Evolutionary conservation across 1,140 invertebrate species (phyloP).

Genomic region (Mamestra configurata): DNA sequence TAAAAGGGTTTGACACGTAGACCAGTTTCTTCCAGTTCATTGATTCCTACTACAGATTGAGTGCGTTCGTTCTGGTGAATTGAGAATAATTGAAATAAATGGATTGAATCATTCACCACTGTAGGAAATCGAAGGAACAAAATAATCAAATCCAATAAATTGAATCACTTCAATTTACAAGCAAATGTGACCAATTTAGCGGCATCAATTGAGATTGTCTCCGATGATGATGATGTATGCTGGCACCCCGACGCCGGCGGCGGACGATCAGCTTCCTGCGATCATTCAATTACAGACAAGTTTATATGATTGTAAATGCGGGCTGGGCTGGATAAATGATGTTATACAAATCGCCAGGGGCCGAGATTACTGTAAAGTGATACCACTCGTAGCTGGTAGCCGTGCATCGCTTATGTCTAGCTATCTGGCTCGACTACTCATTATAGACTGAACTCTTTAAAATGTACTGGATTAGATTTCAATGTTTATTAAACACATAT

Average conservation of each 20-base stretch:
- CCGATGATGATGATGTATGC: constrained; percentile 74
- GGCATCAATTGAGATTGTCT: constrained; percentile 74
- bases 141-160: constrained; percentile 52
- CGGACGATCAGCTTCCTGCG: constrained; percentile 67
- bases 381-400: constrained; percentile 10
- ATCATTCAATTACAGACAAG: constrained; percentile 74
- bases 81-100: constrained; percentile 16
- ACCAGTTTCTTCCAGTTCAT: constrained; percentile 27
- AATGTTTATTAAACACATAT: too few relatives aligned
- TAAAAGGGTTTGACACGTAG: constrained; percentile 9
- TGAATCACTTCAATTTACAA: constrained; percentile 48
- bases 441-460: not conserved
- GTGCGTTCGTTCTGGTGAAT: not conserved
- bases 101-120: constrained; percentile 19
- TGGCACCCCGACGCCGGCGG: constrained; percentile 62
- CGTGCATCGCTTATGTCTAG: not conserved
- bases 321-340: constrained; percentile 52
- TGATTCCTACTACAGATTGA: not conserved
- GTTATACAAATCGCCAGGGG: constrained; percentile 52
- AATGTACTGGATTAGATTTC: too few relatives aligned
- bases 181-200: constrained; percentile 65
- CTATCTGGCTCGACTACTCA: not conserved
- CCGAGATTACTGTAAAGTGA: constrained; percentile 56
- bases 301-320: constrained; percentile 54
- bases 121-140: constrained; percentile 41